These are phyloP conservation scores for Exaiptasia diaphana DNA, from an alignment of 64 coral and sea anemone species.

Conservation along the genomic window DNA sequence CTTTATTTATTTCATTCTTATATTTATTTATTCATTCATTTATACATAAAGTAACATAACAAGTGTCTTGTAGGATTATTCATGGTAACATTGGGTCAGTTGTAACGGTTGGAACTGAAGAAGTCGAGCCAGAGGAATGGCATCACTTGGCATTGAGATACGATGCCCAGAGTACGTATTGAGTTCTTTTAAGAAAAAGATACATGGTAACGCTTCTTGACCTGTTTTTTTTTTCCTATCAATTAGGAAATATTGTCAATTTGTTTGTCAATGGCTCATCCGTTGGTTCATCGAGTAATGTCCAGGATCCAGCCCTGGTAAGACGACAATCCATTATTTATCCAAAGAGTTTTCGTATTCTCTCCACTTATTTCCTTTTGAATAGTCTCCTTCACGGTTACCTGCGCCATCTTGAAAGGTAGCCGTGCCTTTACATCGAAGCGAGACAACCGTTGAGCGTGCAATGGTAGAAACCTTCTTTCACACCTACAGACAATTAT, in stretches of 20 bases:
- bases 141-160: conserved; percentile 92
- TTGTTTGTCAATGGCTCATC: conserved; percentile 82
- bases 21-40: no score
- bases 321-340: no score
- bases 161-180: conserved; percentile 82
- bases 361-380: no score
- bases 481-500: no score
- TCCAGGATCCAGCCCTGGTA: conserved; percentile 64
- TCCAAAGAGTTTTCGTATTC: no score
- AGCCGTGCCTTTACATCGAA: no score
- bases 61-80: conserved; percentile 69
- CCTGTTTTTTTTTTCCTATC: background rate
- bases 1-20: no score
- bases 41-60: no score
- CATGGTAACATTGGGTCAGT: conserved; percentile 67
- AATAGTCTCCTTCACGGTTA: no score
- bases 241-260: conserved; percentile 25
- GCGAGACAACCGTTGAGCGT: no score
- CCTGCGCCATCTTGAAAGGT: no score
- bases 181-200: background rate
- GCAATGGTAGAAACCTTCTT: no score
- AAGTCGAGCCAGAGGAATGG: conserved; percentile 79
- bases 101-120: conserved; percentile 47
- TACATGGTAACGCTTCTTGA: background rate
- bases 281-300: conserved; percentile 46